Percentiles rank a stretch among this genome's conserved stretches.
phyloP scores from a whole-genome alignment of 2,888 invertebrate species.

The Eucriotettix oculatus region DNA sequence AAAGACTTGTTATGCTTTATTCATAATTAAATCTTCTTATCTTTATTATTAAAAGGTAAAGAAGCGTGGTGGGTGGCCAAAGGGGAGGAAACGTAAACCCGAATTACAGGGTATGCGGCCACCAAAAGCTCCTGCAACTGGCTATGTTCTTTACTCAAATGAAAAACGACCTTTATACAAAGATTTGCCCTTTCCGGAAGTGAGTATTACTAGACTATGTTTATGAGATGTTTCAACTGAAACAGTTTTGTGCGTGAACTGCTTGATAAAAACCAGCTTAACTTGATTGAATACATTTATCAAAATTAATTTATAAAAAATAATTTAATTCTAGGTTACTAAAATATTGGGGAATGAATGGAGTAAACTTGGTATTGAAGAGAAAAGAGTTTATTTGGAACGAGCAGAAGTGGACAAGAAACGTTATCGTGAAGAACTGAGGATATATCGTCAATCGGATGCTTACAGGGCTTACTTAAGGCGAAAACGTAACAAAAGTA shows the following conservation, averaged over 20 bases:
- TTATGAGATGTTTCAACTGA: no score
- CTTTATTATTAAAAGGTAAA: no score
- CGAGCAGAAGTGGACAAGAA: conserved; percentile 38
- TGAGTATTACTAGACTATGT: conserved; percentile 6
- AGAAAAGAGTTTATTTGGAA: conserved; percentile 36
- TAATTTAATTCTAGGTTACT: conserved; percentile 23
- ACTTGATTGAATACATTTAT: no score
- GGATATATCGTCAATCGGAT: conserved; percentile 35
- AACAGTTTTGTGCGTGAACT: no score
- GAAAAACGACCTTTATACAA: conserved; percentile 36
- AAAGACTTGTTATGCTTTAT: no score
- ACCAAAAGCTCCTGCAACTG: conserved; percentile 39
- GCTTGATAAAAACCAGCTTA: no score
- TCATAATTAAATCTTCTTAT: no score
- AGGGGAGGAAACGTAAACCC: conserved; percentile 31
- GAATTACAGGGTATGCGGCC: conserved; percentile 28
- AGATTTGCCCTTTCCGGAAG: conserved; percentile 36
- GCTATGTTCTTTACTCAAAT: conserved; percentile 37
- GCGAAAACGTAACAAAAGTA: conserved; percentile 29
- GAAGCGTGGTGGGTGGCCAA: no score
- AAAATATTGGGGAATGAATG: conserved; percentile 38
- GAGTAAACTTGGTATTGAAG: conserved; percentile 33
- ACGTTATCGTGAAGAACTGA: conserved; percentile 35
- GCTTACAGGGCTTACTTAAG: conserved; percentile 34
- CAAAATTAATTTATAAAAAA: no score